Conservation (phyloP, 2,797 vertebrate species). For the Coccyzus lansbergi region DNA sequence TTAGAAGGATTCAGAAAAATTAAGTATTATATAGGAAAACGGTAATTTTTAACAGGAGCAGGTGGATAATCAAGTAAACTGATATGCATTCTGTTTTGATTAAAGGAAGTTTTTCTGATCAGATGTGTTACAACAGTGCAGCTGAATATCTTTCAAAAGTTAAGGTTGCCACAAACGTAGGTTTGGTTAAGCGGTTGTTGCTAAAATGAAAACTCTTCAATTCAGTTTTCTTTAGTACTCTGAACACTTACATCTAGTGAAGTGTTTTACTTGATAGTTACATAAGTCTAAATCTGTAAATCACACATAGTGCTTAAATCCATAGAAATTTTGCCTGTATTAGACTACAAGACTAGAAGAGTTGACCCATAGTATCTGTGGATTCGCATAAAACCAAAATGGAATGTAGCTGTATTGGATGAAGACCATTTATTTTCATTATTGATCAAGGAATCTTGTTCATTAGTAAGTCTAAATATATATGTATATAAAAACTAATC, state of each 20-base stretch:
- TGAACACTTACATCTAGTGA: not conserved
- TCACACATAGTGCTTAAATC: not conserved
- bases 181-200: not conserved
- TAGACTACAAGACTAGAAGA: not conserved
- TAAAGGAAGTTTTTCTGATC: not conserved
- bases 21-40: not conserved
- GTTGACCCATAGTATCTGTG: not conserved
- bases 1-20: not conserved
- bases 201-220: not conserved
- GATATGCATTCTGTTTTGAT: not conserved
- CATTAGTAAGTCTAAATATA: not conserved
- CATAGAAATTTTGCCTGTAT: not conserved
- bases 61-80: not conserved
- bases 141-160: not conserved
- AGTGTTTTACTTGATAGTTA: not conserved
- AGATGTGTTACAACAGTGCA: not conserved
- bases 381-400: not conserved
- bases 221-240: not conserved
- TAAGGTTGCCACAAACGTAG: not conserved
- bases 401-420: not conserved
- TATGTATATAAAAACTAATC: not conserved
- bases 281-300: not conserved
- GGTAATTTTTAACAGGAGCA: not conserved
- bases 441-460: not conserved
- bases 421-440: not conserved